A percentile compares a stretch with the other conserved stretches of the same genome.
Evolutionary conservation across 2,113 vertebrate species (phyloP).

Genomic region (Tetraodon nigroviridis): DNA sequence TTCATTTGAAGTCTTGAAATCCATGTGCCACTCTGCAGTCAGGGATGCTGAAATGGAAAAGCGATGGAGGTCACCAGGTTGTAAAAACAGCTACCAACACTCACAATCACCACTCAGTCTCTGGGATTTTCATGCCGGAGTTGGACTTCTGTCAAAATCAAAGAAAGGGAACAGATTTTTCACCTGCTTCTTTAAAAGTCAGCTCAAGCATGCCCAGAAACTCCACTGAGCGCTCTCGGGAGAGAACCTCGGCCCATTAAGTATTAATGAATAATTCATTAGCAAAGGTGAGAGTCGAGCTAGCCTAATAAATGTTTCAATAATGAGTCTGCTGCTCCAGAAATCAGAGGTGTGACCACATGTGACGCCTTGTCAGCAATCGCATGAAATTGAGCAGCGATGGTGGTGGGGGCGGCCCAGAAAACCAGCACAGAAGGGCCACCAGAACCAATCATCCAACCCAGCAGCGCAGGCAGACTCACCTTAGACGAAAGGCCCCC

Average conservation of each 20-base stretch:
- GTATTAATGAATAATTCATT: constrained; percentile 63
- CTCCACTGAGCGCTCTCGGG: constrained; percentile 25
- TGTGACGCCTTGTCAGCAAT: constrained; percentile 12
- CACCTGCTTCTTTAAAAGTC: constrained; percentile 21
- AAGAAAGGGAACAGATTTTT: constrained; percentile 26
- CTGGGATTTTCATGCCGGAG: neutral
- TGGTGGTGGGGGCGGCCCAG: too few relatives aligned
- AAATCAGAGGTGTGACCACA: constrained; percentile 29
- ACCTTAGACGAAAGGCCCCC: constrained; percentile 72
- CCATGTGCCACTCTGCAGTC: constrained; percentile 78
- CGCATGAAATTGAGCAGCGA: neutral
- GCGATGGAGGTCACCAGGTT: constrained; percentile 37
- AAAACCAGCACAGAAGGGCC: constrained; percentile 7
- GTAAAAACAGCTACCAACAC: constrained; percentile 37
- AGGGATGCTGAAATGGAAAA: constrained; percentile 62
- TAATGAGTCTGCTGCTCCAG: constrained; percentile 36
- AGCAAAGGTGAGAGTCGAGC: constrained; percentile 53
- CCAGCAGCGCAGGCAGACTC: constrained; percentile 9
- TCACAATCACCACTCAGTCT: neutral
- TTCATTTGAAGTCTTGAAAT: constrained; percentile 82
- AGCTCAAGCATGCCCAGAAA: constrained; percentile 25
- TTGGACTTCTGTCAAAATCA: constrained; percentile 5
- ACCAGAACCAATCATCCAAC: too few relatives aligned
- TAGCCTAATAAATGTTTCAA: constrained; percentile 68
- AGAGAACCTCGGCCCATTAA: constrained; percentile 45